Conservation (phyloP, 37 sponge, comb jelly and placozoan species). For the Hexactinellida sp. region DNA sequence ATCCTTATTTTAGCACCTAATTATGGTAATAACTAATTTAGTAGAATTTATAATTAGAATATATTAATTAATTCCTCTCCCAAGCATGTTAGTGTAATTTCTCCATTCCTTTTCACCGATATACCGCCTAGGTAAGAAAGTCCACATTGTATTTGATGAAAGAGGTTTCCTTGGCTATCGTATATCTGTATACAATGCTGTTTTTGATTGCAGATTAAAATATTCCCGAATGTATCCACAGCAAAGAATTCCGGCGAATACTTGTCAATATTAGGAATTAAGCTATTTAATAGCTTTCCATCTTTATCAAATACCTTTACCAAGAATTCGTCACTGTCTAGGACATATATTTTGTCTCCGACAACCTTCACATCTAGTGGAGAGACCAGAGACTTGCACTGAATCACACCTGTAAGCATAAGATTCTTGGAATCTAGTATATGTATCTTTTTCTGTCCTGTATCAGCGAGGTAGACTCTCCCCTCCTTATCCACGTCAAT, state of each 20-base stretch:
- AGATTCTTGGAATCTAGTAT: background rate
- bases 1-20: too few species aligned
- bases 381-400: background rate
- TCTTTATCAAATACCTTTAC: background rate
- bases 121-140: background rate
- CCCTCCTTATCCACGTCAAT: background rate
- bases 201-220: background rate
- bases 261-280: background rate
- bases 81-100: background rate
- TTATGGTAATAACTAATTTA: too few species aligned
- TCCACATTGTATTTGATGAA: background rate
- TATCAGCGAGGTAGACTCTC: background rate
- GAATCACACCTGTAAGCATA: background rate
- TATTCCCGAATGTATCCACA: background rate
- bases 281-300: background rate
- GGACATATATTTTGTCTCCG: background rate
- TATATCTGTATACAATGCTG: background rate
- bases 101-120: background rate
- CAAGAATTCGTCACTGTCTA: background rate
- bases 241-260: background rate
- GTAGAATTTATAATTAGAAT: background rate
- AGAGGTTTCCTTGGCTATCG: background rate
- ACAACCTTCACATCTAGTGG: conserved; percentile 2
- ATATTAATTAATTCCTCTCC: background rate
- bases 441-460: background rate